phyloP scores from a whole-genome alignment of 2,797 vertebrate genomes.

The Paguma larvata region DNA sequence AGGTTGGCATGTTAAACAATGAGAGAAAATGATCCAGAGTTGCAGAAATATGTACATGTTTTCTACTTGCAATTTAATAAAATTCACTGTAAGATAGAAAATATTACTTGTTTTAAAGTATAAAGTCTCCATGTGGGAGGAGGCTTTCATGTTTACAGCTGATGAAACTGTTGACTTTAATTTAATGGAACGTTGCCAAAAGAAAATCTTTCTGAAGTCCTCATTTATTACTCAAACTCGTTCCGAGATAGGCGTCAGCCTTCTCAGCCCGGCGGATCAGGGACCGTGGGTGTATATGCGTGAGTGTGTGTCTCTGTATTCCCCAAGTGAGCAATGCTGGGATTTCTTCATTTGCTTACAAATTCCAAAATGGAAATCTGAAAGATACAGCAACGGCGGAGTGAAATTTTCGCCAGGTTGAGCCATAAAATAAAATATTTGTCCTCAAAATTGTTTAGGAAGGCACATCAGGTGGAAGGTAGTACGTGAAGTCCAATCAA shows the following conservation, averaged over 20 bases:
- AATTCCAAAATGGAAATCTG: not conserved
- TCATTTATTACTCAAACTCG: constrained; percentile 5
- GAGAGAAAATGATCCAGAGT: not conserved
- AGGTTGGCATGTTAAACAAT: not conserved
- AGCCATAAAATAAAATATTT: constrained; percentile 10
- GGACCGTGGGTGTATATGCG: not conserved
- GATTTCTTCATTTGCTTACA: not conserved
- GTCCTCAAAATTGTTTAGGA: not conserved
- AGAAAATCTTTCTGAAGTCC: constrained; percentile 18
- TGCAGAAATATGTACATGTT: not conserved
- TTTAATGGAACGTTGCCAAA: constrained; percentile 29
- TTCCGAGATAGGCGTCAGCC: not conserved
- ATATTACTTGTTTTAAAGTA: not conserved
- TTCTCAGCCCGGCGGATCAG: not conserved
- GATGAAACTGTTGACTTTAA: not conserved
- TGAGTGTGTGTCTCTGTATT: not conserved
- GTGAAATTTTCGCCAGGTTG: constrained; percentile 17
- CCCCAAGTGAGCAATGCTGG: not conserved
- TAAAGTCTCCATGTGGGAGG: not conserved
- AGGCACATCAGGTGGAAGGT: not conserved
- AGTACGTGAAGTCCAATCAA: constrained; percentile 59
- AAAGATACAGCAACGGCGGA: not conserved
- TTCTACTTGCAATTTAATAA: constrained; percentile 48
- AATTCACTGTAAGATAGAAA: not conserved
- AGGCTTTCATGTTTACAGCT: not conserved